A percentile compares a stretch with the other conserved stretches of the same genome.
Conservation (phyloP, 2,888 invertebrate species). For the Stenichneumon culpator region DNA sequence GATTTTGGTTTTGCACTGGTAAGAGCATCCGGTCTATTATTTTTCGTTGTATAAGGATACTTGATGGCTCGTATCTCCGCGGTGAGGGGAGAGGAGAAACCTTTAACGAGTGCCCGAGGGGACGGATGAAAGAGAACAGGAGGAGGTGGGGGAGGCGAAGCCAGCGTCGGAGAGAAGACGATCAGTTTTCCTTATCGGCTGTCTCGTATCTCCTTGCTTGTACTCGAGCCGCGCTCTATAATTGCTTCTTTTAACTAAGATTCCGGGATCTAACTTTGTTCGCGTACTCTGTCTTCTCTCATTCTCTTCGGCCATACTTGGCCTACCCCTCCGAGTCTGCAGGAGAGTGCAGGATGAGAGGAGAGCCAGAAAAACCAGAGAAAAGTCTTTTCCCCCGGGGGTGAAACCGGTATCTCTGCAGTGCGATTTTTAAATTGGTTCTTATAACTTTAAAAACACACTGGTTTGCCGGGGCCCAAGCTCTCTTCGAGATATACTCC, state of each 20-base stretch:
- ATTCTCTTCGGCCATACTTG: neutral
- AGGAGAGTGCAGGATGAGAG: constrained; percentile 44
- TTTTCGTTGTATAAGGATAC: constrained; percentile 24
- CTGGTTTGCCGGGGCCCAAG: constrained; percentile 41
- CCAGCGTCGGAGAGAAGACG: constrained; percentile 41
- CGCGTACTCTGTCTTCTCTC: constrained; percentile 56
- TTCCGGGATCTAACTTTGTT: constrained; percentile 80
- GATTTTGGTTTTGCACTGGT: neutral
- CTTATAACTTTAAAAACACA: constrained; percentile 83
- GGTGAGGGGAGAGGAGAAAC: constrained; percentile 34
- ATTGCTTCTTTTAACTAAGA: constrained; percentile 84
- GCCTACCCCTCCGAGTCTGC: constrained; percentile 29
- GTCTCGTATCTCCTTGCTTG: constrained; percentile 78
- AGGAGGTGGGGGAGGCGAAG: constrained; percentile 34
- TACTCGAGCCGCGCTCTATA: constrained; percentile 77
- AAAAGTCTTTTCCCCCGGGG: constrained; percentile 54
- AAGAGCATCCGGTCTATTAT: constrained; percentile 1
- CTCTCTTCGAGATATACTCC: constrained; percentile 59
- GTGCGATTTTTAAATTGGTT: constrained; percentile 83
- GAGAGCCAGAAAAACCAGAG: constrained; percentile 31
- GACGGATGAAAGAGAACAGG: constrained; percentile 32
- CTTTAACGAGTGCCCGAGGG: constrained; percentile 49
- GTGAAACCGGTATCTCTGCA: constrained; percentile 70
- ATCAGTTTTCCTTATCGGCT: constrained; percentile 81
- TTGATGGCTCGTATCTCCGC: constrained; percentile 18